phyloP scores from a whole-genome alignment of 2,888 invertebrate genomes.

The Dynastes tityus region DNA sequence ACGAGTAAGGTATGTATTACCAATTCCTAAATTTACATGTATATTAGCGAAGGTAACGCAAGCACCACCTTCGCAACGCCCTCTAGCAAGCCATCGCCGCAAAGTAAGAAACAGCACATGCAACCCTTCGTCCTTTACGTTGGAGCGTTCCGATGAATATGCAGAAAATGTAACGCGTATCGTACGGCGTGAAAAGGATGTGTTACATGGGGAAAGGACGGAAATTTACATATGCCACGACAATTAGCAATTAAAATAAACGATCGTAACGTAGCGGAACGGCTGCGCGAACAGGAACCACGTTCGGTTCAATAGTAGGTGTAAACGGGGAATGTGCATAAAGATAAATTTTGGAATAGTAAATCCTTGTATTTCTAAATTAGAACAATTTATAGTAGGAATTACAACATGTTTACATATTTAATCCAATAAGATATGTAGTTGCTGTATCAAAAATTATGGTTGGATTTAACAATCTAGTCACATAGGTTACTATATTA shows the following conservation, averaged over 20 bases:
- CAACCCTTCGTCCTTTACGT: background rate
- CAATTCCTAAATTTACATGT: slow-evolving; percentile 36
- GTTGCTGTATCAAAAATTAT: no score
- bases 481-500: no score
- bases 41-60: slow-evolving; percentile 19
- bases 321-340: background rate
- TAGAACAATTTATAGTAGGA: no score
- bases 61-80: background rate
- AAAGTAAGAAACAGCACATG: background rate
- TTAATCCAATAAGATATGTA: no score
- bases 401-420: no score
- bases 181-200: slow-evolving; percentile 24
- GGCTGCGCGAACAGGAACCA: background rate
- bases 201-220: background rate
- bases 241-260: slow-evolving; percentile 44
- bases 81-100: background rate
- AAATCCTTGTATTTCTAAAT: no score
- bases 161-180: slow-evolving; percentile 10
- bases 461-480: no score
- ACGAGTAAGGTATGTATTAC: no score
- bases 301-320: background rate
- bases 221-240: slow-evolving; percentile 44
- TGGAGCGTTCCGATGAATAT: slow-evolving; percentile 39
- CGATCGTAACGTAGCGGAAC: slow-evolving; percentile 4
- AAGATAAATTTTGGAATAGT: no score